Evolutionary conservation across 2,888 invertebrate species (phyloP).

Genomic region (Tiphia femorata): DNA sequence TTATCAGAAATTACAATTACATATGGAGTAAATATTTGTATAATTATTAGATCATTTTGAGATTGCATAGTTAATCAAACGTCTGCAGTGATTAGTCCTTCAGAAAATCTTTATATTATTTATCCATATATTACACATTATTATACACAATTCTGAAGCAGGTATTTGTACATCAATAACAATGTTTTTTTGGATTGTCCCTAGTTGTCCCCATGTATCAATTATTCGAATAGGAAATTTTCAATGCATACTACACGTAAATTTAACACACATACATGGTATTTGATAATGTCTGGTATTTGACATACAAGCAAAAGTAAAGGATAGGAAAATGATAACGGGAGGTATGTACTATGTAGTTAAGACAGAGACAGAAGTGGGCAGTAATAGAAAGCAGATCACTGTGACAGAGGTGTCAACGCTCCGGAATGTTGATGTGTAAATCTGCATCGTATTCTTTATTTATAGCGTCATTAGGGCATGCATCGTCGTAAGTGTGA

Average conservation of each 20-base stretch:
- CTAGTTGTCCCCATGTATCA: no score
- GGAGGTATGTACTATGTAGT: neutral
- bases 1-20: no score
- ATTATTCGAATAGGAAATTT: neutral
- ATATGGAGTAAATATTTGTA: no score
- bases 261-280: neutral
- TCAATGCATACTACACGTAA: neutral
- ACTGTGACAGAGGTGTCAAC: slow-evolving; percentile 63
- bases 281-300: neutral
- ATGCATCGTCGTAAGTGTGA: neutral
- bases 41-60: no score
- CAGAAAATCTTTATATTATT: no score
- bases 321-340: neutral
- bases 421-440: slow-evolving; percentile 64
- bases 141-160: neutral
- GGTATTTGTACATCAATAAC: no score
- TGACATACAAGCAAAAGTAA: neutral
- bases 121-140: no score
- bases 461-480: slow-evolving; percentile 11
- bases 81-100: no score
- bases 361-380: slow-evolving; percentile 4
- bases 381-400: slow-evolving; percentile 40
- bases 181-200: no score
- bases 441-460: slow-evolving; percentile 47
- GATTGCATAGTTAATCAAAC: no score